Percentiles rank a stretch among this genome's conserved stretches.
These are phyloP conservation scores for Grapholita molesta DNA, from an alignment of 1,140 invertebrate species.

Conservation along the genomic window DNA sequence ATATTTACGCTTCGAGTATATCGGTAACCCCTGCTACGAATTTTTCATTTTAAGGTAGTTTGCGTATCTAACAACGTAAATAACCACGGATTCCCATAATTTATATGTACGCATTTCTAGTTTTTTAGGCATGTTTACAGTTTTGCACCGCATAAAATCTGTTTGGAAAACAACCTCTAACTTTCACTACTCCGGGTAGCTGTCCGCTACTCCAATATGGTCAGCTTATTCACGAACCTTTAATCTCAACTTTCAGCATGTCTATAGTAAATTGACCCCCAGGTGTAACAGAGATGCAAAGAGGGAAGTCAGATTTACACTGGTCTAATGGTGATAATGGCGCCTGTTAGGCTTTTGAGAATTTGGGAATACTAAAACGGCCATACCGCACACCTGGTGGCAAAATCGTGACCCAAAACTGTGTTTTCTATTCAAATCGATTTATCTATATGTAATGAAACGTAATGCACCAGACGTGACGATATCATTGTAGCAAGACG, in stretches of 20 bases:
- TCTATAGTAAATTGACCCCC: not conserved
- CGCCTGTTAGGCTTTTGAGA: not conserved
- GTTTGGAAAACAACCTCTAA: conserved; percentile 17
- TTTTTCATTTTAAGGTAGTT: no score
- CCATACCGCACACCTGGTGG: conserved; percentile 36
- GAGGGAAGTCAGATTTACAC: not conserved
- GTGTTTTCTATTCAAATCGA: conserved; percentile 28
- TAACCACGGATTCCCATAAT: not conserved
- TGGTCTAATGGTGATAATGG: not conserved
- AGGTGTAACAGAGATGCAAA: not conserved
- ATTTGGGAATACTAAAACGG: not conserved
- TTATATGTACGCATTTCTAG: not conserved
- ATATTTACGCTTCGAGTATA: no score
- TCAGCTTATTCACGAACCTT: conserved; percentile 18
- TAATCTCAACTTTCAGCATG: not conserved
- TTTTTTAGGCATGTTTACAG: not conserved
- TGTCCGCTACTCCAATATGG: conserved; percentile 27
- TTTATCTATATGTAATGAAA: conserved; percentile 43
- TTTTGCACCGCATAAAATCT: not conserved
- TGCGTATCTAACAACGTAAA: no score
- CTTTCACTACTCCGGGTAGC: conserved; percentile 15
- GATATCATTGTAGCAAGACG: not conserved
- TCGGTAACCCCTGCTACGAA: no score
- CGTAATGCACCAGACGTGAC: conserved; percentile 47
- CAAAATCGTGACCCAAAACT: conserved; percentile 11